Conservation (phyloP, 2,113 vertebrate genomes). For the Pangasianodon hypophthalmus region DNA sequence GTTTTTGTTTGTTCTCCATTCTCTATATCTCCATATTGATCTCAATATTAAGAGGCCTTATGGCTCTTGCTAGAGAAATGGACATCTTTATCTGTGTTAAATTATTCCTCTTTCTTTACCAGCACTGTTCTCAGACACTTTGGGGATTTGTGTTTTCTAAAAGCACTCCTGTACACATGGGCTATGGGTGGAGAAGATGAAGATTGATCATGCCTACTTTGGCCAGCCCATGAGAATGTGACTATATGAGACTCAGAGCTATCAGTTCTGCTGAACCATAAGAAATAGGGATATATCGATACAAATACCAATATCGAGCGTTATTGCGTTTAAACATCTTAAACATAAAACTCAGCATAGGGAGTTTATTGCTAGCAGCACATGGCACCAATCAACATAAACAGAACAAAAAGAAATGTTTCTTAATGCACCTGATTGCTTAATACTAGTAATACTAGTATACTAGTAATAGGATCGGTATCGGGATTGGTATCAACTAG, state of each 20-base stretch:
- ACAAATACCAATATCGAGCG: not conserved
- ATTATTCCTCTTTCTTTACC: slow-evolving; percentile 37
- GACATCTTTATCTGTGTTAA: slow-evolving; percentile 25
- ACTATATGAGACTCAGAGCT: not conserved
- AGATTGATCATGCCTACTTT: slow-evolving; percentile 20
- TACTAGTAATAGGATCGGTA: not conserved
- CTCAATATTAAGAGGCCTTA: slow-evolving; percentile 11
- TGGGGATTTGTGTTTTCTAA: slow-evolving; percentile 43
- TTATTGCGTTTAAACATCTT: not conserved
- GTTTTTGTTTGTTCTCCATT: not conserved
- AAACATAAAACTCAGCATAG: not conserved
- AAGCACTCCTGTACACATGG: slow-evolving; percentile 37
- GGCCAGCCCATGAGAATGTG: slow-evolving; percentile 27
- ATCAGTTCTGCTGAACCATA: not conserved
- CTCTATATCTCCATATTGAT: not conserved
- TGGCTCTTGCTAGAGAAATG: slow-evolving; percentile 8
- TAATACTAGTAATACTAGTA: not conserved
- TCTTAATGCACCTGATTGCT: not conserved
- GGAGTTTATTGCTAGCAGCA: not conserved
- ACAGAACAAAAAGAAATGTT: not conserved
- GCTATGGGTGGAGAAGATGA: slow-evolving; percentile 39
- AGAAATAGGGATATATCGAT: not conserved
- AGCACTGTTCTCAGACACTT: slow-evolving; percentile 3
- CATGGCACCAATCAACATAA: not conserved
- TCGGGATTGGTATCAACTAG: not conserved